Conservation (phyloP, 2,888 invertebrate genomes). For the Polymixis lichenea region DNA sequence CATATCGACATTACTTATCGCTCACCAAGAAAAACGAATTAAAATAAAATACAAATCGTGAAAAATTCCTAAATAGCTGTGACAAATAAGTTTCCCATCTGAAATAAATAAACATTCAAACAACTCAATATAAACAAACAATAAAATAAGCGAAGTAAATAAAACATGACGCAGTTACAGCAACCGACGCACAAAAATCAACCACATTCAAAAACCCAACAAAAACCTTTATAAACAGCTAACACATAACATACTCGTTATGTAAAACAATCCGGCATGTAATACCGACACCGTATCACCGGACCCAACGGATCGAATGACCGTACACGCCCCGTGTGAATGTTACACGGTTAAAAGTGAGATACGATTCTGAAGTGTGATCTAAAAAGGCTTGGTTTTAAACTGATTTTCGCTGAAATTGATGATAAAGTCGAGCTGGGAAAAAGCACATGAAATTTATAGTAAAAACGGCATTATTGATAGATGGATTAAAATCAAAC, state of each 20-base stretch:
- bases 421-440: neutral
- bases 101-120: neutral
- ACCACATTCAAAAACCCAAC: neutral
- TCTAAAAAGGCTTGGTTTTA: neutral
- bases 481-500: too few species aligned
- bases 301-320: slow-evolving; percentile 75
- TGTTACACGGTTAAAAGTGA: slow-evolving; percentile 43
- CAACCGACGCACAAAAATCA: neutral
- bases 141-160: neutral
- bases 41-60: too few species aligned
- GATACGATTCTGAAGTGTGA: neutral
- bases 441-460: too few species aligned
- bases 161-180: neutral
- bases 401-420: neutral
- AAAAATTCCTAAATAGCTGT: neutral
- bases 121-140: neutral
- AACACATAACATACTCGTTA: slow-evolving; percentile 56
- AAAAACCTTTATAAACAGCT: slow-evolving; percentile 16
- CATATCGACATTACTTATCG: neutral
- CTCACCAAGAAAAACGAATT: neutral
- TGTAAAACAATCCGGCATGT: slow-evolving; percentile 86
- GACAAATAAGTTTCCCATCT: neutral
- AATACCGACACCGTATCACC: slow-evolving; percentile 84
- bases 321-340: slow-evolving; percentile 78
- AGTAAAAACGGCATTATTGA: neutral